Percentiles rank a stretch among this genome's conserved stretches.
phyloP scores from a whole-genome alignment of 2,888 invertebrate species.

The Chirona hameri region DNA sequence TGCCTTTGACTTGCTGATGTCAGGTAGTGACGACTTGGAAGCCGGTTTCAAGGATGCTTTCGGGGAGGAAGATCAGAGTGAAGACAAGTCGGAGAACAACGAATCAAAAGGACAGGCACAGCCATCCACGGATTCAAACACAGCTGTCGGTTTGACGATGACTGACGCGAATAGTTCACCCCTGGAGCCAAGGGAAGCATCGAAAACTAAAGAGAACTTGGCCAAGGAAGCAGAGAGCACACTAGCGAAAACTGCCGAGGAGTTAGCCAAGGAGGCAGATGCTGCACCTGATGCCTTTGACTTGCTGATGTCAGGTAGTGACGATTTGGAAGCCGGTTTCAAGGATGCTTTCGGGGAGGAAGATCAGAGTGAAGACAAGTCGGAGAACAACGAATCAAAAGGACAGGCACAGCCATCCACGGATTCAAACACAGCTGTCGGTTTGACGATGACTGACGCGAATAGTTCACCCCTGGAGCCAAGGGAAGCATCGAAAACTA shows the following conservation, averaged over 20 bases:
- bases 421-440: background rate
- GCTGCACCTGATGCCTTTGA: background rate
- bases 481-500: background rate
- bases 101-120: background rate
- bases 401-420: background rate
- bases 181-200: background rate
- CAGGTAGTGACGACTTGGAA: background rate
- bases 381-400: background rate
- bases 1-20: background rate
- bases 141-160: background rate
- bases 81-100: background rate
- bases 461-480: background rate
- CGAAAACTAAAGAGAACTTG: background rate
- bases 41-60: background rate
- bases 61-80: background rate
- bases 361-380: background rate
- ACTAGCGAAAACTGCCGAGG: background rate
- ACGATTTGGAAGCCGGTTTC: background rate
- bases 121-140: background rate
- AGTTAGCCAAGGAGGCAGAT: background rate
- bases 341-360: background rate
- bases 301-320: background rate
- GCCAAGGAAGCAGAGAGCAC: background rate
- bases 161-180: background rate
- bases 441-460: background rate